phyloP scores from a whole-genome alignment of 1,140 invertebrate genomes.

The Antheraea pernyi region DNA sequence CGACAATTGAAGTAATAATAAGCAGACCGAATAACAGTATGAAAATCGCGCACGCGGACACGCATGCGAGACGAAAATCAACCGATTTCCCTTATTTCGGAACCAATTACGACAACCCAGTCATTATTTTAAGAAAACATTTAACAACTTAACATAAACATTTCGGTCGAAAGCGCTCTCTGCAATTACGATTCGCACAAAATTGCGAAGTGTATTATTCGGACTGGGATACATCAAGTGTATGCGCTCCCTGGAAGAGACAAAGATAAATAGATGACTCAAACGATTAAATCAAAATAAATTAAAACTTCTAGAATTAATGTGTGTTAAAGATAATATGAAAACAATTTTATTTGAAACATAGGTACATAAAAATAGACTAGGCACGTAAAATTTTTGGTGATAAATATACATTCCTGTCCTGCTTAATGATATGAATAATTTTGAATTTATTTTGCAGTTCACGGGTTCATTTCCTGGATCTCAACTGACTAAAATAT shows the following conservation, averaged over 20 bases:
- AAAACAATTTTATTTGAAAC: too few relatives aligned
- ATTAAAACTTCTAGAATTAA: too few relatives aligned
- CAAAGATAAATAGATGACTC: not conserved
- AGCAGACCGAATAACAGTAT: not conserved
- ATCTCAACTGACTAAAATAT: too few relatives aligned
- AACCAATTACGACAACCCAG: constrained; percentile 27
- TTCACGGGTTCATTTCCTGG: too few relatives aligned
- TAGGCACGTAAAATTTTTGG: too few relatives aligned
- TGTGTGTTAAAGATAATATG: too few relatives aligned
- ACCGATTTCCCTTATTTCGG: constrained; percentile 23
- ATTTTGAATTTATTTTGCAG: too few relatives aligned
- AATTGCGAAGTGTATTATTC: constrained; percentile 49
- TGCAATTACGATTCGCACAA: constrained; percentile 53
- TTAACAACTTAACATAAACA: constrained; percentile 41
- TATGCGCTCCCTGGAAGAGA: constrained; percentile 17
- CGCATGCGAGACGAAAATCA: not conserved
- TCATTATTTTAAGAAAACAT: constrained; percentile 40
- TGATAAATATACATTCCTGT: too few relatives aligned
- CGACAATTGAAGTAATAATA: not conserved
- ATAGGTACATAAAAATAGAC: too few relatives aligned
- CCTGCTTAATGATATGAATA: too few relatives aligned
- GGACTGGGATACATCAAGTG: constrained; percentile 9
- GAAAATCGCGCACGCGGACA: not conserved
- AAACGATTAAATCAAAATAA: too few relatives aligned
- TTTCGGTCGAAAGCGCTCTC: constrained; percentile 41